Percentiles rank a stretch among this genome's conserved stretches.
phyloP scores from a whole-genome alignment of 2,113 vertebrate species.

The Cephalopholis sonnerati region DNA sequence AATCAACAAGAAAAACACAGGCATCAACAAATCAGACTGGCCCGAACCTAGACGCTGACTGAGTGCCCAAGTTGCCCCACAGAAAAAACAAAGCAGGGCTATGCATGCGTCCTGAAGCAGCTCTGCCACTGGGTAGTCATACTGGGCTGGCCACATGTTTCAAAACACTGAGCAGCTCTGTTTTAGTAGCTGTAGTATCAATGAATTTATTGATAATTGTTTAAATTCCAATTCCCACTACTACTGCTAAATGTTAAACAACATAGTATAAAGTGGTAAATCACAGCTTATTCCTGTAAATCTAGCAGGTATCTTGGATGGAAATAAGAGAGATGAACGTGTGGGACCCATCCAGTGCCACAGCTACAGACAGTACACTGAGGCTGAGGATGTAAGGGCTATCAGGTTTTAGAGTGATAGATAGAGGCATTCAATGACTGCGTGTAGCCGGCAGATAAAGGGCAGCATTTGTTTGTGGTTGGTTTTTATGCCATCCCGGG shows the following conservation, averaged over 20 bases:
- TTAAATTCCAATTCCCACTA: not conserved
- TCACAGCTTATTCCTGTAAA: not conserved
- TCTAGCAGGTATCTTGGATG: not conserved
- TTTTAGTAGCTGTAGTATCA: constrained; percentile 18
- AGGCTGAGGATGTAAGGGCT: constrained; percentile 15
- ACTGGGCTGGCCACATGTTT: constrained; percentile 15
- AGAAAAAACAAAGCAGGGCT: constrained; percentile 21
- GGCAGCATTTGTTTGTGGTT: constrained; percentile 76
- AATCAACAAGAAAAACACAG: constrained; percentile 82
- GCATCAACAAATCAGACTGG: constrained; percentile 63
- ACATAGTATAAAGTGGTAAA: not conserved
- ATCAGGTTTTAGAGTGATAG: constrained; percentile 52
- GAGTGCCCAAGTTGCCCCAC: not conserved
- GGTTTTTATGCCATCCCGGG: constrained; percentile 62
- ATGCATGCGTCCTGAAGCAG: not conserved
- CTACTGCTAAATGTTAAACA: not conserved
- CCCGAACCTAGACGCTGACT: constrained; percentile 12
- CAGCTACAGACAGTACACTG: constrained; percentile 12
- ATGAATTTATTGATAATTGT: constrained; percentile 4
- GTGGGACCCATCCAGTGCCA: constrained; percentile 25
- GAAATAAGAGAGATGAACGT: constrained; percentile 9
- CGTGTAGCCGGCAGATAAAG: constrained; percentile 75
- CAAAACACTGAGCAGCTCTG: constrained; percentile 9
- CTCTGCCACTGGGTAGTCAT: constrained; percentile 1
- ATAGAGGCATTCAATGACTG: constrained; percentile 50